phyloP scores from a whole-genome alignment of 2,113 vertebrate genomes.

The Vireo altiloquus region DNA sequence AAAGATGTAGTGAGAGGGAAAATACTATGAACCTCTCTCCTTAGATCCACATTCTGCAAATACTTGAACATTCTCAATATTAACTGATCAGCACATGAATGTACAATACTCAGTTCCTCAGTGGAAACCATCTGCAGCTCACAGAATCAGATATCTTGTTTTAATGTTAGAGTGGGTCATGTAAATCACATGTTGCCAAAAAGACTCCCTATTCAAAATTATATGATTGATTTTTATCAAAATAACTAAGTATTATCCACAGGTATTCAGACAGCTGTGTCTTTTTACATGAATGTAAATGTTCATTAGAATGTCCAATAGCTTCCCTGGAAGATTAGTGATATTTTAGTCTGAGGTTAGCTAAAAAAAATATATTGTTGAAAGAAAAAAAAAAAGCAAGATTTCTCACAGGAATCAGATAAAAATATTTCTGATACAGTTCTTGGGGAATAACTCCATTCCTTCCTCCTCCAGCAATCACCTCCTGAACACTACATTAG shows the following conservation, averaged over 20 bases:
- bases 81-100: accelerated
- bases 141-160: not conserved
- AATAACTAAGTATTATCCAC: not conserved
- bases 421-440: not conserved
- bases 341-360: constrained; percentile 10
- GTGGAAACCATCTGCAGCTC: not conserved
- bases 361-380: constrained; percentile 8
- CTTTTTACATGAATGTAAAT: constrained; percentile 1
- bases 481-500: not conserved
- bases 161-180: not conserved
- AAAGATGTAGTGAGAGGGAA: not conserved
- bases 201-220: not conserved
- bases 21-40: not conserved
- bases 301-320: not conserved
- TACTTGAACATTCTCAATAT: not conserved
- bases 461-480: not conserved
- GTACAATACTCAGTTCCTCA: not conserved
- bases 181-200: not conserved
- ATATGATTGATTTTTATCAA: not conserved
- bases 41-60: not conserved
- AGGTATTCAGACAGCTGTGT: not conserved
- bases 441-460: not conserved
- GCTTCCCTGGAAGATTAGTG: constrained; percentile 25
- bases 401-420: not conserved
- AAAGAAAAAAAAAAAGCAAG: not conserved